Base-by-base conservation (phyloP, 2,888 invertebrate species). In the Synanthedon tipuliformis region DNA sequence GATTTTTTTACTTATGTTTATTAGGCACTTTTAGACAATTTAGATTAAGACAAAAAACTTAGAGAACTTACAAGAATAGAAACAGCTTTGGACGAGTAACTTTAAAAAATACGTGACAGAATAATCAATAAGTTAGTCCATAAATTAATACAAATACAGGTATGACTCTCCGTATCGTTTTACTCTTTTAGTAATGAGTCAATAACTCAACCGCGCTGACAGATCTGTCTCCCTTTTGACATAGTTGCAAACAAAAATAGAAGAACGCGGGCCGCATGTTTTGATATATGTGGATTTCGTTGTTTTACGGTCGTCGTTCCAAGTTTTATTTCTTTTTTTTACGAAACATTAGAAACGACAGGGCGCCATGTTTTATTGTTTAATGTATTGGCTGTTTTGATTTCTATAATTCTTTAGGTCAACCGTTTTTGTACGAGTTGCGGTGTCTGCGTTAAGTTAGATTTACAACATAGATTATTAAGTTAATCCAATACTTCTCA, bases 181-280 rank as follows among this genome's bases (percentile, higher is more conserved):
- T n/a, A 45, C 45, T 45, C 45, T 7, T 45, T 8, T 7, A 45
- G 34, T 13, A n/a, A 45, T 45, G 45, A 45, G 45, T n/a, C n/a
- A n/a, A 45, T 45, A 45, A 45, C 69, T 65, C 62, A 61, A 59
- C 51, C 57, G 56, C 23, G 54, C 60, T 78, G 78, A 81, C 77
- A 76, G 79, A 81, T 81, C 73, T 76, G 65, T 64, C 62, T 65
- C 78, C 80, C 74, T 61, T 78, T 74, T 79, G 83, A 82, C 83
- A 73, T 65, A 68, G 70, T 65, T 73, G 76, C 78, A 81, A 81
- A 82, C 80, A 81, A 79, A 81, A 81, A 80, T 75, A 82, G 78
- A 80, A 72, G 65, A 69, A 66, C 64, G 66, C 23, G 51, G 51
- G 52, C 56, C 53, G 58, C 59, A 61, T 73, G 73, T 78, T 75